Evolutionary conservation across 2,113 vertebrate species (phyloP).

Genomic region (Oreotragus oreotragus): DNA sequence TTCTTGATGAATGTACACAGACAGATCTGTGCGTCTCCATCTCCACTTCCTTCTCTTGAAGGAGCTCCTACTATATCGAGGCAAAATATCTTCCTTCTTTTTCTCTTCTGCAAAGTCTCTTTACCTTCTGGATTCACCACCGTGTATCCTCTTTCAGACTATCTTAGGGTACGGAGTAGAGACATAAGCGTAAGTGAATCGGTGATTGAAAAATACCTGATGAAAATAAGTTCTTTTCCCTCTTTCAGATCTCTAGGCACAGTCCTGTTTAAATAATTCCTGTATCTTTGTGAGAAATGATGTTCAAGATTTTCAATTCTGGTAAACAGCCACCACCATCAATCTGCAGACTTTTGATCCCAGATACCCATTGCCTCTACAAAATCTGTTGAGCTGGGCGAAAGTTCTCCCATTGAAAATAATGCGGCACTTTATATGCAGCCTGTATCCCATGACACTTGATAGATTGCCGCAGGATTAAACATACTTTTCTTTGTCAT

Average conservation of each 20-base stretch:
- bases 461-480: not conserved
- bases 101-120: not conserved
- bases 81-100: not conserved
- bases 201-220: not conserved
- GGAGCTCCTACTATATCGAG: not conserved
- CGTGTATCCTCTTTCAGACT: not conserved
- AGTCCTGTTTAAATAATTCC: slow-evolving; percentile 1
- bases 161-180: rapidly evolving
- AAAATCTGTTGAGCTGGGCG: not conserved
- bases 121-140: not conserved
- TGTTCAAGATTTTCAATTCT: not conserved
- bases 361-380: not conserved
- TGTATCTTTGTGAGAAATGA: slow-evolving; percentile 27
- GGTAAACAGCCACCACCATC: not conserved
- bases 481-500: slow-evolving; percentile 12
- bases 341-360: not conserved
- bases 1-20: not conserved
- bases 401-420: not conserved
- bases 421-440: not conserved
- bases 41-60: not conserved
- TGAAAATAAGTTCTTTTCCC: not conserved
- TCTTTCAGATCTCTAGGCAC: not conserved
- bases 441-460: not conserved
- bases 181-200: not conserved
- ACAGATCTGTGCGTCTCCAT: not conserved